phyloP scores from a whole-genome alignment of 1,140 invertebrate species.

The Bombus affinis region DNA sequence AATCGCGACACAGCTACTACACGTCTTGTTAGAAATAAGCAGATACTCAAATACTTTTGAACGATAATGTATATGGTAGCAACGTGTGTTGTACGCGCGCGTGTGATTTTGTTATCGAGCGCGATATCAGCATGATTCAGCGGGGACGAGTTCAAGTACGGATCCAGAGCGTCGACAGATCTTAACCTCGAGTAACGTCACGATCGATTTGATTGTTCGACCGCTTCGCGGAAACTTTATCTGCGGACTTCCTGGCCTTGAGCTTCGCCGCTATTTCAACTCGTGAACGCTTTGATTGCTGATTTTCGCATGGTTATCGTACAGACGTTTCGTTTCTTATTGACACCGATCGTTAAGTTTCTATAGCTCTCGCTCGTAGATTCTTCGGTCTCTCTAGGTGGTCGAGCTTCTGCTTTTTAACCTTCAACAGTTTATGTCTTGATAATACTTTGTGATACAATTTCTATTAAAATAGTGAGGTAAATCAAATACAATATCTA shows the following conservation, averaged over 20 bases:
- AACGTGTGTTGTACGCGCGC: too few species aligned
- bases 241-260: neutral
- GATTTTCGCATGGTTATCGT: neutral
- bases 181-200: slow-evolving; percentile 56
- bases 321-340: neutral
- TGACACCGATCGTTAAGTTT: too few species aligned
- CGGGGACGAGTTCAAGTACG: slow-evolving; percentile 45
- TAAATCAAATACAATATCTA: too few species aligned
- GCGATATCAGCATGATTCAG: slow-evolving; percentile 47
- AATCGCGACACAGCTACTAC: too few species aligned
- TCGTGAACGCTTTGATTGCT: neutral
- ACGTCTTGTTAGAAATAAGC: too few species aligned
- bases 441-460: too few species aligned
- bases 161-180: slow-evolving; percentile 38
- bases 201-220: slow-evolving; percentile 18
- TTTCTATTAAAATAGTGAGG: neutral
- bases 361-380: too few species aligned
- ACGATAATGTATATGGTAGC: neutral
- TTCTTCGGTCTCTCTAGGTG: neutral
- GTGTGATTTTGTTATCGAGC: slow-evolving; percentile 19
- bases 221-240: slow-evolving; percentile 20
- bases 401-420: neutral
- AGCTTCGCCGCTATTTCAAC: neutral
- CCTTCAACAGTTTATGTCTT: too few species aligned
- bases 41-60: neutral